A percentile compares a stretch with the other conserved stretches of the same genome.
Conservation (phyloP, 2,888 invertebrate genomes). For the Harpalus rubripes region DNA sequence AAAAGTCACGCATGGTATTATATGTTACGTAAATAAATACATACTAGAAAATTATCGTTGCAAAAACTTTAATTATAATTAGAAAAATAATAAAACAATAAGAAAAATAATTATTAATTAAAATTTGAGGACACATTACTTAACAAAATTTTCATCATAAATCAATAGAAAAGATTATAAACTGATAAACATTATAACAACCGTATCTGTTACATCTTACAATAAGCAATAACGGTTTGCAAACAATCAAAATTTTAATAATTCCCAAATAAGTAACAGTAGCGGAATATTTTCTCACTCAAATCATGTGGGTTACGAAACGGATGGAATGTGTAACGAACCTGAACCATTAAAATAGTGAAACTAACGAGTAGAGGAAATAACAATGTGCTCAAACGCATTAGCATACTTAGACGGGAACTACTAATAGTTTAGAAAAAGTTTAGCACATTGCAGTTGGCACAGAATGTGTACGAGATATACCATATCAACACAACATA, state of each 20-base stretch:
- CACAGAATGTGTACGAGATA: too few relatives aligned
- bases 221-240: background rate
- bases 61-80: slow-evolving; percentile 1
- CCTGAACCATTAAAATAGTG: slow-evolving; percentile 42
- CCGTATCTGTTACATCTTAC: background rate
- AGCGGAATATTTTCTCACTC: background rate
- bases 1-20: background rate
- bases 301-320: slow-evolving; percentile 33
- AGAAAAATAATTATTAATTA: background rate
- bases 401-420: slow-evolving; percentile 2
- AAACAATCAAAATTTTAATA: slow-evolving; percentile 6
- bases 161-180: background rate
- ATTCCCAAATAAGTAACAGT: background rate
- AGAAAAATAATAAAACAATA: background rate
- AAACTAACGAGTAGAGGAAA: slow-evolving; percentile 14
- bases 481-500: too few relatives aligned
- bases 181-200: background rate
- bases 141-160: background rate
- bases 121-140: background rate
- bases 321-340: slow-evolving; percentile 48
- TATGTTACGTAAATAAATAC: background rate
- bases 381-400: slow-evolving; percentile 1
- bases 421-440: background rate
- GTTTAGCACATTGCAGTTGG: background rate
- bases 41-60: background rate